Conservation (phyloP, 2,888 invertebrate species). For the Aphodius granarius region DNA sequence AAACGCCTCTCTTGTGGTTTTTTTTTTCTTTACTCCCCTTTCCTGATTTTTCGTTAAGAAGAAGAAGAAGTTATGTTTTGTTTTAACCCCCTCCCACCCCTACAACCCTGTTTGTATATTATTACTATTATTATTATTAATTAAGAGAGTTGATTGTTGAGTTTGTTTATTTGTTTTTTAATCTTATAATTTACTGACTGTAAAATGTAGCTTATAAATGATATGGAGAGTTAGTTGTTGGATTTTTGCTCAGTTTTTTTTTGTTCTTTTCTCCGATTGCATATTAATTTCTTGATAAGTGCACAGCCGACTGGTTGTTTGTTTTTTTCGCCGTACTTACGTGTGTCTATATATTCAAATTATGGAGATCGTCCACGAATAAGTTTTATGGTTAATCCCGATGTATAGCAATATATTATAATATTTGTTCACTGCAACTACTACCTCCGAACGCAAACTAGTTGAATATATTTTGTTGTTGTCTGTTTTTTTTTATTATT, state of each 20-base stretch:
- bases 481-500: background rate
- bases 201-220: background rate
- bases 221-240: background rate
- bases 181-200: background rate
- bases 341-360: background rate
- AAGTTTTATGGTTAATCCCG: background rate
- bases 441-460: background rate
- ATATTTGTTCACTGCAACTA: background rate
- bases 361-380: background rate
- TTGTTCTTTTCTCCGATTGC: slow-evolving; percentile 10
- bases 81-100: background rate
- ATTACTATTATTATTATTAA: background rate
- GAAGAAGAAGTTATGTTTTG: background rate
- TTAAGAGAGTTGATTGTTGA: background rate
- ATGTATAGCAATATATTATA: background rate
- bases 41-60: background rate
- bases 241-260: slow-evolving; percentile 5
- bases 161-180: background rate
- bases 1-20: background rate
- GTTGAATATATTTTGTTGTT: background rate
- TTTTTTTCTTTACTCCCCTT: no score
- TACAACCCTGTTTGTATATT: background rate
- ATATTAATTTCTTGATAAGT: background rate
- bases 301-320: background rate
- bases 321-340: background rate